These are phyloP conservation scores for Lytechinus variegatus DNA, from an alignment of 35 echinoderm and acorn worm genomes.

Conservation along the genomic window DNA sequence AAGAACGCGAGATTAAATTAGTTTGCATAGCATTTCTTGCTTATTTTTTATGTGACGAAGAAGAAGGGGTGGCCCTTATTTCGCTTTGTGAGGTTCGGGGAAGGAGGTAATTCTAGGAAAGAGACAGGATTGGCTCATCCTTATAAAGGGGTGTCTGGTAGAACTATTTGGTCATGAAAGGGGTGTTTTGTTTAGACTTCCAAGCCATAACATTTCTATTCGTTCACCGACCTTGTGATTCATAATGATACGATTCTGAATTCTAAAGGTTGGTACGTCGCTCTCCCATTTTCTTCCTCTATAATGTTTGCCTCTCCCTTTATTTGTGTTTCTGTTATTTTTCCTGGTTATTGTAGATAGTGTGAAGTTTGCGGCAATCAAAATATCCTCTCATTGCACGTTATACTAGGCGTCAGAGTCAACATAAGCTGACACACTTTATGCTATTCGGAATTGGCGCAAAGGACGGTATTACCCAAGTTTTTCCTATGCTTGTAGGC, in stretches of 20 bases:
- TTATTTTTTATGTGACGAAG: too few species aligned
- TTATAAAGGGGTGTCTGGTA: not conserved
- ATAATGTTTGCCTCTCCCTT: not conserved
- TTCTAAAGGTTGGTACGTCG: not conserved
- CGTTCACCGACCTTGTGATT: constrained; percentile 33
- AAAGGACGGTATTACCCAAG: not conserved
- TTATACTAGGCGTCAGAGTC: not conserved
- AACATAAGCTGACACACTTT: not conserved
- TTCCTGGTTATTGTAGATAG: constrained; percentile 17
- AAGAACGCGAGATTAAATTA: too few species aligned
- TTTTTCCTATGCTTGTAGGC: not conserved
- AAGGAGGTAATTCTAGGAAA: not conserved
- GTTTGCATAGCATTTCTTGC: too few species aligned
- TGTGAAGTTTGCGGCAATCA: constrained; percentile 10
- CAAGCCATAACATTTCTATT: not conserved
- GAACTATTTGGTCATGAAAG: not conserved
- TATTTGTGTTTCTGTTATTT: constrained; percentile 30
- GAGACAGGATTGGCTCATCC: not conserved
- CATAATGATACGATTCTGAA: constrained; percentile 23
- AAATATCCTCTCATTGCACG: constrained; percentile 10
- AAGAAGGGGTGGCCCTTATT: too few species aligned
- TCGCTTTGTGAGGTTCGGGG: too few species aligned
- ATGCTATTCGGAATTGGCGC: not conserved
- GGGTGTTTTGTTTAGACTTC: not conserved
- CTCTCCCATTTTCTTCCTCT: not conserved